Percentiles rank a stretch among this genome's conserved stretches.
These are phyloP conservation scores for Monodelphis domestica DNA, from an alignment of 2,797 vertebrate genomes.

Conservation along the genomic window DNA sequence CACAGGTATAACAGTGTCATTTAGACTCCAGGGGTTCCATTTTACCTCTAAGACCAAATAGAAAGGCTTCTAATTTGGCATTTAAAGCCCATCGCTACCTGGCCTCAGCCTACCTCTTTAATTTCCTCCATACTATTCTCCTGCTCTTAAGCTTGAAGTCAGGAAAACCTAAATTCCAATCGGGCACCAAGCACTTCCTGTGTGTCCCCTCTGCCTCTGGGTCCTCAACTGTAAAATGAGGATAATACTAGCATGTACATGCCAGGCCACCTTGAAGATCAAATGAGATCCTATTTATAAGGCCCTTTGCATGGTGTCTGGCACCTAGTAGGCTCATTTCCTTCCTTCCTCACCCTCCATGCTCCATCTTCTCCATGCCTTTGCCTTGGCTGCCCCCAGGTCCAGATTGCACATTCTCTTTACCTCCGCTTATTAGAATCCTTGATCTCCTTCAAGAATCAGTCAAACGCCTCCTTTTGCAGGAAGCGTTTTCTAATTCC, in stretches of 20 bases:
- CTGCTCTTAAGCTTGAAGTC: too few relatives aligned
- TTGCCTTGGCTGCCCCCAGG: background rate
- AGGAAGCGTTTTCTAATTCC: background rate
- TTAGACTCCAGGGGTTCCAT: background rate
- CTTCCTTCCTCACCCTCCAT: background rate
- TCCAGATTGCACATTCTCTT: background rate
- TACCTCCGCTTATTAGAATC: background rate
- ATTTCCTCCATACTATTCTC: too few relatives aligned
- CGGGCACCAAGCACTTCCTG: too few relatives aligned
- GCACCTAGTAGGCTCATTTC: background rate
- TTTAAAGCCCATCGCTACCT: background rate
- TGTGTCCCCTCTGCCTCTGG: background rate
- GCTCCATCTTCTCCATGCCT: background rate
- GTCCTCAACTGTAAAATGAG: too few relatives aligned
- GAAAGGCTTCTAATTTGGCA: background rate
- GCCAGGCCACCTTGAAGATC: too few relatives aligned
- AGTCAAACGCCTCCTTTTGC: background rate
- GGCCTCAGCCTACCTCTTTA: background rate
- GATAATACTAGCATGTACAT: too few relatives aligned
- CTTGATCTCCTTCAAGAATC: too few relatives aligned
- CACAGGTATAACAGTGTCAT: too few relatives aligned
- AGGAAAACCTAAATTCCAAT: too few relatives aligned
- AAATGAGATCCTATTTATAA: background rate
- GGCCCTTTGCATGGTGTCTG: background rate
- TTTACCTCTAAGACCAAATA: background rate